Percentiles rank a stretch among this genome's conserved stretches.
Conservation (phyloP, 2,888 invertebrate species). For the Ptychoptera contaminata region DNA sequence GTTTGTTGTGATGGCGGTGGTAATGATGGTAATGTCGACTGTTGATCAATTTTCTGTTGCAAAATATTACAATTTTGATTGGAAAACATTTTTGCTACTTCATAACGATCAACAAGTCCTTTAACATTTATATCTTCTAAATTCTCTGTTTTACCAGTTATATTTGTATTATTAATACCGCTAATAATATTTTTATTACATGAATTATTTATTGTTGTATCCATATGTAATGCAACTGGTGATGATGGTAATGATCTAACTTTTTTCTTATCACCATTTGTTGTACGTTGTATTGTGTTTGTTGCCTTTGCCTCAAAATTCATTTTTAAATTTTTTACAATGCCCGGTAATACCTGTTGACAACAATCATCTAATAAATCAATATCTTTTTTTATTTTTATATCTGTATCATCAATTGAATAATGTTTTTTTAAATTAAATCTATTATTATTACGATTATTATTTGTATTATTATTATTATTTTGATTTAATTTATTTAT, state of each 20-base stretch:
- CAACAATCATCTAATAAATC: no score
- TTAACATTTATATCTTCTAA: slow-evolving; percentile 49
- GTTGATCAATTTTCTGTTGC: slow-evolving; percentile 27
- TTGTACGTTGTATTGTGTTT: not conserved
- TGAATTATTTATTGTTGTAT: slow-evolving; percentile 15
- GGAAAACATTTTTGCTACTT: slow-evolving; percentile 23
- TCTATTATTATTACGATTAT: no score
- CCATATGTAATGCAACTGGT: slow-evolving; percentile 42
- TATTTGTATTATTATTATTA: no score
- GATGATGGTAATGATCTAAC: slow-evolving; percentile 43
- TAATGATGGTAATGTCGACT: slow-evolving; percentile 30
- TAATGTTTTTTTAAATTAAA: not conserved
- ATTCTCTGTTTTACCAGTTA: slow-evolving; percentile 18
- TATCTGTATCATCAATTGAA: not conserved
- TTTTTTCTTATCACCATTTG: slow-evolving; percentile 20
- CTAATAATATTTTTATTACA: slow-evolving; percentile 7
- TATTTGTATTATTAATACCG: slow-evolving; percentile 12
- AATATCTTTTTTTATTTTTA: no score
- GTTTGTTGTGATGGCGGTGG: slow-evolving; percentile 22
- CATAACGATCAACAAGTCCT: slow-evolving; percentile 61
- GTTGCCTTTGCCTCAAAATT: slow-evolving; percentile 67
- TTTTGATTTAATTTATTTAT: no score
- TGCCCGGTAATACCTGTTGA: slow-evolving; percentile 35
- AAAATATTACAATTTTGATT: not conserved
- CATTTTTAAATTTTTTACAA: slow-evolving; percentile 71